Conservation (phyloP, 2,113 vertebrate species). For the Shinisaurus crocodilurus region DNA sequence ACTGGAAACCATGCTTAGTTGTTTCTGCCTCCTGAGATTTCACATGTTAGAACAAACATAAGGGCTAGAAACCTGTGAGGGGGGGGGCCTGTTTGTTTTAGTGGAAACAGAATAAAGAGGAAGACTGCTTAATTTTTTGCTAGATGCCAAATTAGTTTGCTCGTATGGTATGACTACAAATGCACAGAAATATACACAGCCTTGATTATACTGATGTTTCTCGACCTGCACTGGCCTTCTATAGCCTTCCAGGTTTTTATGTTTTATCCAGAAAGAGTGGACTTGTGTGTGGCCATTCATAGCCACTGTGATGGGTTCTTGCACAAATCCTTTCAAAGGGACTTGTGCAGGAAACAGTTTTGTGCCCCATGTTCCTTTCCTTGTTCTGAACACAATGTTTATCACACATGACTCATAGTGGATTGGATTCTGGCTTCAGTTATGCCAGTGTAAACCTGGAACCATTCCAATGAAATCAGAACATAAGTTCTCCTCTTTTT, state of each 20-base stretch:
- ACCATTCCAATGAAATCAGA: not conserved
- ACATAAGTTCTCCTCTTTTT: fast-evolving
- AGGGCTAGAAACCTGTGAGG: not conserved
- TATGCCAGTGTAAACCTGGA: slow-evolving; percentile 4
- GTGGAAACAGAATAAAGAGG: not conserved
- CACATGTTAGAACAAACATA: not conserved
- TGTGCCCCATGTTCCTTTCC: too few species aligned
- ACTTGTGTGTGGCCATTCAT: not conserved
- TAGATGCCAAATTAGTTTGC: not conserved
- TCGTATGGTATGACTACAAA: not conserved
- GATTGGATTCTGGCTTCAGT: not conserved
- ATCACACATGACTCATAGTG: not conserved
- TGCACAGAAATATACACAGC: not conserved
- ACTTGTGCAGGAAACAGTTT: not conserved
- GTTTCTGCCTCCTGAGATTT: not conserved
- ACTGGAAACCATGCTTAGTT: not conserved
- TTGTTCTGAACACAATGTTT: fast-evolving
- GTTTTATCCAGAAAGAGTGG: not conserved
- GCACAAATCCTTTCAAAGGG: not conserved
- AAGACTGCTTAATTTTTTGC: not conserved
- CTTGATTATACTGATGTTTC: not conserved
- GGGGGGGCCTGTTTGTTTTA: not conserved
- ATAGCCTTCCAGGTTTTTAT: not conserved
- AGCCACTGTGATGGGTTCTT: not conserved
- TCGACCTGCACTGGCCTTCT: not conserved